phyloP scores from a whole-genome alignment of 2,797 vertebrate species.

The Trematomus bernacchii region DNA sequence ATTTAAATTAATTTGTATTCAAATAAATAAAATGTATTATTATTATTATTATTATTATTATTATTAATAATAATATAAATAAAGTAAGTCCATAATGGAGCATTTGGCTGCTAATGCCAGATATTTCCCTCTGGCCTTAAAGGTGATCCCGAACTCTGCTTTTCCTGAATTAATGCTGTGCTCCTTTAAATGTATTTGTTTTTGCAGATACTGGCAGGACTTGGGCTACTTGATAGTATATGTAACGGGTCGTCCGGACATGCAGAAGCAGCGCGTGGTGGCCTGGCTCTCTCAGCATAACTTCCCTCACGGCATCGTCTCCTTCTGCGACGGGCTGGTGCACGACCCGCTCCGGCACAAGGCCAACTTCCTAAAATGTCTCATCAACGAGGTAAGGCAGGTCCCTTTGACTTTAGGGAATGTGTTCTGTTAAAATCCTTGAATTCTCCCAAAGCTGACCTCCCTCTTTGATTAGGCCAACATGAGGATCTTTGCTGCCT shows the following conservation, averaged over 20 bases:
- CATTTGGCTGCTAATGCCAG: not conserved
- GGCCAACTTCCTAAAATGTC: conserved; percentile 95
- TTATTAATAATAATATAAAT: too few species aligned
- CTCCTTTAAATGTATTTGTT: rapidly evolving
- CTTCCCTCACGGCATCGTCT: conserved; percentile 96
- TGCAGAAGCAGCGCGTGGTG: conserved; percentile 99
- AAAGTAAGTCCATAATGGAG: not conserved
- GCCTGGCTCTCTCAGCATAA: conserved; percentile 99
- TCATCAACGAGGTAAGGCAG: conserved; percentile 90
- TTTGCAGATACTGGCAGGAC: conserved; percentile 96
- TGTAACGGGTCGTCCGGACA: conserved; percentile 96
- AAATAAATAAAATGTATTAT: too few species aligned
- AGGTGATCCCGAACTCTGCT: too few species aligned
- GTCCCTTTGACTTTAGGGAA: too few species aligned
- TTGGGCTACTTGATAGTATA: conserved; percentile 98
- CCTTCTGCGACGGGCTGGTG: conserved; percentile 97
- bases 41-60: too few species aligned
- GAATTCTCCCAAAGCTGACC: not conserved
- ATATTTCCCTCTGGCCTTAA: not conserved
- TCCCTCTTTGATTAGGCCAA: conserved; percentile 85
- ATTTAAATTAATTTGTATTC: too few species aligned
- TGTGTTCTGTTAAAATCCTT: not conserved
- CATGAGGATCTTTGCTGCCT: conserved; percentile 94
- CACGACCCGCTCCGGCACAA: conserved; percentile 98
- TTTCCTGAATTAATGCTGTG: not conserved